Evolutionary conservation across 92 coral and sea anemone genomes (phyloP), one percentile per base, ranked within the genome.

Genomic region (Parazoanthus darwini): DNA sequence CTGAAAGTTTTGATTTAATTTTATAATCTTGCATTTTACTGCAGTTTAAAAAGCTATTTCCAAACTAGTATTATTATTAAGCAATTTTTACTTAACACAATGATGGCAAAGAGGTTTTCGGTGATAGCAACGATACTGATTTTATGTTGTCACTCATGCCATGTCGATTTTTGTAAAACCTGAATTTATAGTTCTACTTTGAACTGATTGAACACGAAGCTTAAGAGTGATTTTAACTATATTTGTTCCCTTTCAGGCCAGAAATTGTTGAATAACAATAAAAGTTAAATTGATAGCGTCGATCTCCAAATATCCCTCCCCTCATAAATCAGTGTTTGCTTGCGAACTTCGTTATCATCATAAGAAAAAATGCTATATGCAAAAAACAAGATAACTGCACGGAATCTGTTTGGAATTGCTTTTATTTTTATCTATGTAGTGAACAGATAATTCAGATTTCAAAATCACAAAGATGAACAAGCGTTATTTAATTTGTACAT

Each of bases 401-500:
- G 25, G 54, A 29, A 14, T 46, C 77, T 26, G 58, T 35, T 84
- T 63, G n/a, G 50, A 63, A 81, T 37, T 63, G 33, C 26, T 73
- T 84, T 68, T 83, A 83, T 84, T 84, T 84, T 71, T 35, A 84
- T 68, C 78, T 50, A 43, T 44, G 66, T 84, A 84, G 36, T 74
- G 67, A 84, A 84, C 43, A 84, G 87, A 44, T 44, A 84, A 38
- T 83, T 83, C 29, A 71, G 37, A 42, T 42, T 37, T 48, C 29
- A 67, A 43, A 83, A 83, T 83, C 78, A 84, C 43, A 71, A 39
- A 48, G 87, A 84, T 50, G 44, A 71, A 43, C n/a, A 23, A 9
- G n/a, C n/a, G 29, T 16, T 54, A 79, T 44, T 43, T 48, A 48
- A 48, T 68, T 44, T 66, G 37, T 73, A 84, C 67, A 73, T 68